Percentiles rank a stretch among this genome's conserved stretches.
These are phyloP conservation scores for Drosophila albomicans DNA, from an alignment of 1,140 invertebrate species.

Conservation along the genomic window DNA sequence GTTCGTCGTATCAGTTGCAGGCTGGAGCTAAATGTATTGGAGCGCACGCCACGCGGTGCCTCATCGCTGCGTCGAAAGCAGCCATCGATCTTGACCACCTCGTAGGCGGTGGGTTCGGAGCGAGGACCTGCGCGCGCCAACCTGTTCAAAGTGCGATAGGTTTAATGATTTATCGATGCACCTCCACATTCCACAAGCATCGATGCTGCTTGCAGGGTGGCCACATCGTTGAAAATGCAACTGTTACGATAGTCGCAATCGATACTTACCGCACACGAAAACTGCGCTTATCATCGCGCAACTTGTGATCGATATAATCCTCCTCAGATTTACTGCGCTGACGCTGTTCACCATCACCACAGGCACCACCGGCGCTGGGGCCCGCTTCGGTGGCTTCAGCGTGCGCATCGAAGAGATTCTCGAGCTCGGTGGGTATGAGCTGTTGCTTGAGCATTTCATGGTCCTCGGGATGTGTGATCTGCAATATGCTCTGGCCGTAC, in stretches of 20 bases:
- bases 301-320: conserved; percentile 76
- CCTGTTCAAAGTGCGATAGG: conserved; percentile 71
- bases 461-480: conserved; percentile 92
- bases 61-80: conserved; percentile 86
- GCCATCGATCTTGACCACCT: conserved; percentile 88
- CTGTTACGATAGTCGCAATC: background rate
- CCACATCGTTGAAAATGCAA: background rate
- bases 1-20: conserved; percentile 85
- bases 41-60: conserved; percentile 81
- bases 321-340: conserved; percentile 81
- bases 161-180: too few relatives aligned
- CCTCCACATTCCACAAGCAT: too few relatives aligned
- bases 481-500: conserved; percentile 93
- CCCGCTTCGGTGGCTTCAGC: conserved; percentile 63
- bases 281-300: conserved; percentile 80
- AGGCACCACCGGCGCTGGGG: conserved; percentile 43
- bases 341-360: conserved; percentile 75
- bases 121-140: conserved; percentile 88
- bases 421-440: conserved; percentile 87
- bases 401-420: conserved; percentile 82
- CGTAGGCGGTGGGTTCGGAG: conserved; percentile 88
- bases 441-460: conserved; percentile 89
- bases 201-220: too few relatives aligned
- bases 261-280: conserved; percentile 85
- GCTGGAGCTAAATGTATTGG: conserved; percentile 84